Percentiles rank a stretch among this genome's conserved stretches.
Conservation (phyloP, 2,797 vertebrate genomes). For the Megalops cyprinoides region DNA sequence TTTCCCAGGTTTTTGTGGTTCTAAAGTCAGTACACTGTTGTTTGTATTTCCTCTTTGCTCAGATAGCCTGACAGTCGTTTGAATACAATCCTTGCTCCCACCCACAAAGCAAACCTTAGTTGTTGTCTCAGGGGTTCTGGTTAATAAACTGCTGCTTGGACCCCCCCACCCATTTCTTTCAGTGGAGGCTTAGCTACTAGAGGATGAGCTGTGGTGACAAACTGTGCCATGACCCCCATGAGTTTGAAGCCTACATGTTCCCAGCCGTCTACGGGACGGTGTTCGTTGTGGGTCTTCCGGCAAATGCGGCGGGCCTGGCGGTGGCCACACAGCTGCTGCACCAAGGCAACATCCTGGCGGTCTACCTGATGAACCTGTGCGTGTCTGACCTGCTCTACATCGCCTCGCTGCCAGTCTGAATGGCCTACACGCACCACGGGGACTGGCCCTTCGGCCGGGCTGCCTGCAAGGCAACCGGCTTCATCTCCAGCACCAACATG, state of each 20-base stretch:
- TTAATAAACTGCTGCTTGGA: no score
- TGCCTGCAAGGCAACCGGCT: conserved; percentile 40
- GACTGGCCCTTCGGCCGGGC: conserved; percentile 38
- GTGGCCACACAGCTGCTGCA: conserved; percentile 41
- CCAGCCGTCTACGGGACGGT: conserved; percentile 36
- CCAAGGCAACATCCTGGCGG: conserved; percentile 33
- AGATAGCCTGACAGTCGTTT: no score
- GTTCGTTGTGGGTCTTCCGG: conserved; percentile 45
- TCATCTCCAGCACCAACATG: conserved; percentile 30
- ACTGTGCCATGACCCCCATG: neutral
- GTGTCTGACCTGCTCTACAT: conserved; percentile 33
- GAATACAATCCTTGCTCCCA: no score
- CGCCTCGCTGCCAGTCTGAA: conserved; percentile 36
- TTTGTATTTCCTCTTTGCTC: no score
- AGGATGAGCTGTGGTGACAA: neutral
- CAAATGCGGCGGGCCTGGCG: conserved; percentile 37
- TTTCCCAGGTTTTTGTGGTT: no score
- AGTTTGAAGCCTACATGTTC: conserved; percentile 27
- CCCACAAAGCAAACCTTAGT: no score
- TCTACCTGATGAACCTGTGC: conserved; percentile 45
- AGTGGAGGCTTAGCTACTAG: neutral
- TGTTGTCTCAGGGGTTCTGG: no score
- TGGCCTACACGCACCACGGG: conserved; percentile 39
- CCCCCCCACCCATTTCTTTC: no score
- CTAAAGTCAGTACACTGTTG: no score